Evolutionary conservation across 2,113 vertebrate species (phyloP), one percentile per base, ranked within the genome.

Genomic region (Oxygymnocypris stewartii): DNA sequence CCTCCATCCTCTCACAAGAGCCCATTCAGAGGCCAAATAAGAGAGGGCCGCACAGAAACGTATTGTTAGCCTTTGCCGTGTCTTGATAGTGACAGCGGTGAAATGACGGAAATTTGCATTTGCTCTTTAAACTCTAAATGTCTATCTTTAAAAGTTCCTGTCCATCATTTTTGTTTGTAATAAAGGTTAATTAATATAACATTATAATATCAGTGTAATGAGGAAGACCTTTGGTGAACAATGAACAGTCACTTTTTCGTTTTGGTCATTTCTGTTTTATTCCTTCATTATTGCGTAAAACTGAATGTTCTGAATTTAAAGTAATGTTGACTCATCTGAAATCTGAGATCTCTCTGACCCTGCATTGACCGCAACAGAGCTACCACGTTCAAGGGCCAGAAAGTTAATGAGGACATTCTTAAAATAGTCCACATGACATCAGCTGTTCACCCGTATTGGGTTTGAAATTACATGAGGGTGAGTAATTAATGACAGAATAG

Each of bases 1-100:
- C 93, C 92, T 93, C 88, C 90, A 92, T 94, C 93, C 93, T 93
- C 90, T 93, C 89, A 92, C 83, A 90, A 94, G 91, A 94, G 91
- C 90, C 90, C 89, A 87, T 91, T 93, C 87, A 89, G 90, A 89
- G 89, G 83, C 86, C 89, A 84, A 61, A 87, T 86, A 82, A 86
- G 25, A 90, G 84, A 84, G 81, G 79, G 67, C 44, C 71, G 88
- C 67, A 75, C 80, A 71, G 87, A 88, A 83, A 87, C 79, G 63
- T 88, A 61, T 85, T 88, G 79, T 94, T 94, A 94, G 94, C 94
- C 93, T 94, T 92, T 85, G 79, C 84, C 79, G 44, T 69, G 75
- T 75, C 79, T 80, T 84, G 35, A 78, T 78, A 25, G 76, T 83
- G 31, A 57, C 82, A 61, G 78, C 40, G 28, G 31, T 63, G 69